Conservation (phyloP, 1,140 invertebrate species). For the Drosophila repleta region DNA sequence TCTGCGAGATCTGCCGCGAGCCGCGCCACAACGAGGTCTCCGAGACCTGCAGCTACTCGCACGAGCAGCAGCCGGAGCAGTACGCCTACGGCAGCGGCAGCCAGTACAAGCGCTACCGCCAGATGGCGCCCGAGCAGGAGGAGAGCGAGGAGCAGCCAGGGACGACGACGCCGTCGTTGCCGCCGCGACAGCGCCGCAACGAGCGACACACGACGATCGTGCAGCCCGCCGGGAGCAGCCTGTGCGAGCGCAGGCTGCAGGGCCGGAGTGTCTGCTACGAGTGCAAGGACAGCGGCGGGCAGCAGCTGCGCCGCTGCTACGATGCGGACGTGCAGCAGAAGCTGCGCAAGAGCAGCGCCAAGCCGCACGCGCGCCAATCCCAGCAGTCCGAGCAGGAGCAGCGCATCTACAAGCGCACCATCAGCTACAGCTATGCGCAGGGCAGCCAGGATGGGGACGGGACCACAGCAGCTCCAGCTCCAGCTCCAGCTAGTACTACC, state of each 20-base stretch:
- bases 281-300: conserved; percentile 55
- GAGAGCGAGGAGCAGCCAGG: conserved; percentile 1
- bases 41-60: conserved; percentile 73
- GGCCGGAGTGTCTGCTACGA: conserved; percentile 56
- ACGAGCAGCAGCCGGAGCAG: conserved; percentile 52
- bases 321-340: conserved; percentile 24
- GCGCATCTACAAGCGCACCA: conserved; percentile 70
- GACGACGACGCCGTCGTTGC: background rate
- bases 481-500: background rate
- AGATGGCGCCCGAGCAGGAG: conserved; percentile 7
- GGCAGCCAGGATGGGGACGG: conserved; percentile 13
- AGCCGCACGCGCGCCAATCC: too few species aligned
- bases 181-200: conserved; percentile 3
- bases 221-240: conserved; percentile 32
- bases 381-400: conserved; percentile 39
- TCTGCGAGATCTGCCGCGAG: conserved; percentile 67
- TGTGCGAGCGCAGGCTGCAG: conserved; percentile 49
- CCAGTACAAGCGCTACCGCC: conserved; percentile 57
- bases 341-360: conserved; percentile 12
- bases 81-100: conserved; percentile 64
- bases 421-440: conserved; percentile 65
- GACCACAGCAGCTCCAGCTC: background rate
- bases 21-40: conserved; percentile 62
- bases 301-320: conserved; percentile 57
- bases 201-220: conserved; percentile 14